Conservation (phyloP, 2,113 vertebrate genomes). For the Holacanthus passer region DNA sequence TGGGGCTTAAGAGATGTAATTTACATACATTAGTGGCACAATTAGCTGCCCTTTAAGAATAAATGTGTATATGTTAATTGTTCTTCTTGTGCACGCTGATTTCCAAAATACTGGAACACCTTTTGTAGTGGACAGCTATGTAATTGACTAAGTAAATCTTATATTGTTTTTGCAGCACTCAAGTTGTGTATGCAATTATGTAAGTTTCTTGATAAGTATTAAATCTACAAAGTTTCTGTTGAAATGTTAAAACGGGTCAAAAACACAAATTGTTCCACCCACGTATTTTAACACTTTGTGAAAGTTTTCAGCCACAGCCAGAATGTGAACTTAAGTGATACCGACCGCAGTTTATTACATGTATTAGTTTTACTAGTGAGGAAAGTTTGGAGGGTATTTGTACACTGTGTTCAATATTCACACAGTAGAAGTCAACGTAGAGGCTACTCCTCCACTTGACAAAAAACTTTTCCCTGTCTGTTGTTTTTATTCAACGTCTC, state of each 20-base stretch:
- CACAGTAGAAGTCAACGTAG: constrained; percentile 35
- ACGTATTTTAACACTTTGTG: constrained; percentile 28
- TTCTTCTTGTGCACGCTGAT: background rate
- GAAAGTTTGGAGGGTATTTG: constrained; percentile 50
- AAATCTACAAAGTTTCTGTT: constrained; percentile 26
- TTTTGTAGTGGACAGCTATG: background rate
- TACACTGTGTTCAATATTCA: constrained; percentile 36
- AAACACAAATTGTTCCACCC: constrained; percentile 57
- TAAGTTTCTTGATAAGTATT: background rate
- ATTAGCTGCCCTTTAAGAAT: too few species aligned
- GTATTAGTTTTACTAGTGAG: constrained; percentile 6
- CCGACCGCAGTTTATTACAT: constrained; percentile 14
- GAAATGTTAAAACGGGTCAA: constrained; percentile 43
- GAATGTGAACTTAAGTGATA: constrained; percentile 11
- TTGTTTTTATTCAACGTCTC: constrained; percentile 42
- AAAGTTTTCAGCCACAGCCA: constrained; percentile 3
- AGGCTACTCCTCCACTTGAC: constrained; percentile 32
- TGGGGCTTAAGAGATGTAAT: background rate
- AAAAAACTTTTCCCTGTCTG: constrained; percentile 22
- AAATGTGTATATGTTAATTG: background rate
- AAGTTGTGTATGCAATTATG: background rate
- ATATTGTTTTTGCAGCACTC: background rate
- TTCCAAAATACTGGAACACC: background rate
- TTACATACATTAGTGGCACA: background rate
- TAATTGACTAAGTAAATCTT: background rate